These are phyloP conservation scores for Aurelia sp. DNA, from an alignment of 30 jellyfish, hydroid and myxozoan species.

Conservation along the genomic window DNA sequence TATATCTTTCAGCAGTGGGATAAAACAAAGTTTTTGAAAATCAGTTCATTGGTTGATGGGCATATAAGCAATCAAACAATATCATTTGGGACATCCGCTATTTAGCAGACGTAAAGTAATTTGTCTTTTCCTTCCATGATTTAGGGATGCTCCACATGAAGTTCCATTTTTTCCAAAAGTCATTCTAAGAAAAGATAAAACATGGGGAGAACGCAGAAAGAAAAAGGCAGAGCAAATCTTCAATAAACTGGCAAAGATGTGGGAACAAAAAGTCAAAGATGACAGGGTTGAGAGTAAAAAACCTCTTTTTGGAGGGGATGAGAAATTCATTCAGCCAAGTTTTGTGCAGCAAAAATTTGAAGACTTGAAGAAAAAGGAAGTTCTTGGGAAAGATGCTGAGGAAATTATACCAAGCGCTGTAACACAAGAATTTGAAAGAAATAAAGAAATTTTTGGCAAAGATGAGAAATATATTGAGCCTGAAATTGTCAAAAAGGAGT, in stretches of 20 bases:
- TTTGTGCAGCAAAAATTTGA: neutral
- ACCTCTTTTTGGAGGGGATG: neutral
- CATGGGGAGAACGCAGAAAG: slow-evolving; percentile 8
- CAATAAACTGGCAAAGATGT: slow-evolving; percentile 28
- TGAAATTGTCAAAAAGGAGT: neutral
- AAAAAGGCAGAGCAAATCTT: slow-evolving; percentile 34
- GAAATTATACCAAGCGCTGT: neutral
- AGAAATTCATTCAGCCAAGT: neutral
- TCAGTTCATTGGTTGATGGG: too few relatives aligned
- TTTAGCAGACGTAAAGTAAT: too few relatives aligned
- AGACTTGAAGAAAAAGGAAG: neutral
- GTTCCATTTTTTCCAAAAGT: slow-evolving; percentile 55
- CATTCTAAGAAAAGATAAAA: slow-evolving; percentile 1
- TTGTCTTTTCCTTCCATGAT: neutral
- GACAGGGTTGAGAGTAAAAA: neutral
- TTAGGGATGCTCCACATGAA: slow-evolving; percentile 35
- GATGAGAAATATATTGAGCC: slow-evolving; percentile 49
- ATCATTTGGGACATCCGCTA: too few relatives aligned
- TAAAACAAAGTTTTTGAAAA: too few relatives aligned
- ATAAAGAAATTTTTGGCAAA: slow-evolving; percentile 30
- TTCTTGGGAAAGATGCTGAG: neutral
- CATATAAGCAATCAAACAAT: too few relatives aligned
- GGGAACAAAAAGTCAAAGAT: slow-evolving; percentile 17
- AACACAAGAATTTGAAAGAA: neutral
- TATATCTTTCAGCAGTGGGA: too few relatives aligned